A percentile compares a stretch with the other conserved stretches of the same genome.
These are phyloP conservation scores for Odontesthes bonariensis DNA, from an alignment of 2,113 vertebrate species.

Conservation along the genomic window DNA sequence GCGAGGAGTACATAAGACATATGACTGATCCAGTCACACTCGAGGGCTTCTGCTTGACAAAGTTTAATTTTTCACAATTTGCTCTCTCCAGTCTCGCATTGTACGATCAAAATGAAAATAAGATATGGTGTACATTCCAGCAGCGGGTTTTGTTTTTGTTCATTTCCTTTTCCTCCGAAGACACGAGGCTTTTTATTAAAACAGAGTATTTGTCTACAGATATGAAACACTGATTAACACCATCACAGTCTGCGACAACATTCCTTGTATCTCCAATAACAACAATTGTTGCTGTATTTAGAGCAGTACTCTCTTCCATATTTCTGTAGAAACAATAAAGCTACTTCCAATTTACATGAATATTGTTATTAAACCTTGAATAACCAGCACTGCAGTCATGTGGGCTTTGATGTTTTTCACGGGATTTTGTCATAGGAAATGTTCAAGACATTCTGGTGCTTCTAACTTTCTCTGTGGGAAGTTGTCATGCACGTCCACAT, in stretches of 20 bases:
- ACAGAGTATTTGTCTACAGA: background rate
- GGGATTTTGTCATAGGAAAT: too few relatives aligned
- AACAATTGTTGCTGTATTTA: constrained; percentile 6
- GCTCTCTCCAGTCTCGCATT: constrained; percentile 15
- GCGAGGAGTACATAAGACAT: constrained; percentile 47
- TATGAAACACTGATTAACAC: constrained; percentile 23
- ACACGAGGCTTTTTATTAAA: constrained; percentile 22
- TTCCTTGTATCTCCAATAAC: constrained; percentile 56
- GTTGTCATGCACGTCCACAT: too few relatives aligned
- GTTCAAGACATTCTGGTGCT: background rate
- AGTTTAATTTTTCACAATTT: constrained; percentile 7
- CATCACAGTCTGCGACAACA: constrained; percentile 47
- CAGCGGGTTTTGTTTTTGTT: constrained; percentile 18
- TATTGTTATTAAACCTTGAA: constrained; percentile 39
- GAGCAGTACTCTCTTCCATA: constrained; percentile 5
- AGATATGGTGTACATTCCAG: constrained; percentile 63
- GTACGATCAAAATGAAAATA: constrained; percentile 27
- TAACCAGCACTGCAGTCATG: constrained; percentile 21
- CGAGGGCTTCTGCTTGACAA: constrained; percentile 45
- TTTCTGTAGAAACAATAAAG: constrained; percentile 43
- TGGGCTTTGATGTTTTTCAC: background rate
- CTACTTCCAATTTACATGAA: constrained; percentile 17
- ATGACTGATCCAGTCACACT: constrained; percentile 53
- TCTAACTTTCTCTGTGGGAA: background rate
- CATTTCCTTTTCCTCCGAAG: constrained; percentile 19